These are phyloP conservation scores for Prionchulus punctatus DNA, from an alignment of 2,888 invertebrate genomes.

Conservation along the genomic window DNA sequence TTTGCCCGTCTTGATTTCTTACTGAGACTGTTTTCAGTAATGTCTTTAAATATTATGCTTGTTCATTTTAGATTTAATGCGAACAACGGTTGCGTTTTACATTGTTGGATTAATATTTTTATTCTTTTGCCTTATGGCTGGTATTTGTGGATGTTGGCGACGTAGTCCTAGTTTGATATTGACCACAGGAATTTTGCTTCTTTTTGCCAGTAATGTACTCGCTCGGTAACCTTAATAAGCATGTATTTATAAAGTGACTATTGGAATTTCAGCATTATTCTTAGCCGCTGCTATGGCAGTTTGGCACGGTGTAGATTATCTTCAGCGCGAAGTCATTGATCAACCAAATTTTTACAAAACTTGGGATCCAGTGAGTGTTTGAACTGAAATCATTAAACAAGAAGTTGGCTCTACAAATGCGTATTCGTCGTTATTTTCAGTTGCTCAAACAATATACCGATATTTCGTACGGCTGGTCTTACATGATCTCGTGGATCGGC, in stretches of 20 bases:
- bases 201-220: slow-evolving; percentile 69
- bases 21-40: too few relatives aligned
- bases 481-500: slow-evolving; percentile 90
- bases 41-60: too few relatives aligned
- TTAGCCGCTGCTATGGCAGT: slow-evolving; percentile 85
- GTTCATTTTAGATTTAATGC: slow-evolving; percentile 54
- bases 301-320: slow-evolving; percentile 89
- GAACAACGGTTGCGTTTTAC: slow-evolving; percentile 80
- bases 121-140: slow-evolving; percentile 84
- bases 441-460: slow-evolving; percentile 22
- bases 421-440: too few relatives aligned
- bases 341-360: slow-evolving; percentile 80
- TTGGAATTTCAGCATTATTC: slow-evolving; percentile 53
- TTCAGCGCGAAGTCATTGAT: slow-evolving; percentile 79
- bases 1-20: too few relatives aligned
- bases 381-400: too few relatives aligned
- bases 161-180: slow-evolving; percentile 81
- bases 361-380: slow-evolving; percentile 47
- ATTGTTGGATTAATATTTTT: slow-evolving; percentile 76
- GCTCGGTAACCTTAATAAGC: neutral
- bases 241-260: neutral
- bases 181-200: slow-evolving; percentile 73
- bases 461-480: slow-evolving; percentile 73
- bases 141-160: slow-evolving; percentile 89
- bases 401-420: too few relatives aligned